Evolutionary conservation across 2,888 invertebrate genomes (phyloP), one percentile per base, ranked within the genome.

Genomic region (Tineola bisselliella): DNA sequence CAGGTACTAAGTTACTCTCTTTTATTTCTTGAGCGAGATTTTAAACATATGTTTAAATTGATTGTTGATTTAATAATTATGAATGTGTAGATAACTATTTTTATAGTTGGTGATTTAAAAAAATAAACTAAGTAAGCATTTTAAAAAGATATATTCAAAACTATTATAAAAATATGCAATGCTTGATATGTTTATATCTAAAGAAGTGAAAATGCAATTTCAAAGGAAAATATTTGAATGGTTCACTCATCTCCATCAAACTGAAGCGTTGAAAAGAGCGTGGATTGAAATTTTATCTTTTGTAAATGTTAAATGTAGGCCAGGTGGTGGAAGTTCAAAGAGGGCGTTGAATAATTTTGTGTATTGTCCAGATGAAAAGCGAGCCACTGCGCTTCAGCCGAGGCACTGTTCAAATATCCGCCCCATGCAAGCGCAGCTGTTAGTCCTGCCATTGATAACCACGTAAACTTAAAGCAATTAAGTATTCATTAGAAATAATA

Each of bases 331-430:
- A 61, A 48, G 61, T 19, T 60, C 63, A 58, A 58, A 58, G 58
- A 58, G 63, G 52, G 63, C 62, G 66, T 33, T 54, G 54, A 54
- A 54, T 54, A 70, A 73, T 72, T 67, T 70, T 65, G 65, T 61
- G 66, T 64, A 66, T 68, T 68, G 66, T 67, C 66, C 69, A 73
- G 70, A 70, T 67, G 67, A 67, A 69, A 66, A 68, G 62, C 60
- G 64, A 66, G 63, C 65, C 66, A 62, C 65, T 66, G 63, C 68
- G 33, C 15, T 33, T 17, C 33, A 33, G 58, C 58, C 19, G n/a
- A 15, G 25, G 19, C n/a, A 13, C 58, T 58, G 33, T 58, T 58
- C 58, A 58, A 58, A 58, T 25, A 58, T 25, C 54, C n/a, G 54
- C 54, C 17, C 48, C 19, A n/a, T 48, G 48, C 48, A 48, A 13